These are phyloP conservation scores for Myrmecophaga tridactyla DNA, from an alignment of 2,113 vertebrate species.

Conservation along the genomic window DNA sequence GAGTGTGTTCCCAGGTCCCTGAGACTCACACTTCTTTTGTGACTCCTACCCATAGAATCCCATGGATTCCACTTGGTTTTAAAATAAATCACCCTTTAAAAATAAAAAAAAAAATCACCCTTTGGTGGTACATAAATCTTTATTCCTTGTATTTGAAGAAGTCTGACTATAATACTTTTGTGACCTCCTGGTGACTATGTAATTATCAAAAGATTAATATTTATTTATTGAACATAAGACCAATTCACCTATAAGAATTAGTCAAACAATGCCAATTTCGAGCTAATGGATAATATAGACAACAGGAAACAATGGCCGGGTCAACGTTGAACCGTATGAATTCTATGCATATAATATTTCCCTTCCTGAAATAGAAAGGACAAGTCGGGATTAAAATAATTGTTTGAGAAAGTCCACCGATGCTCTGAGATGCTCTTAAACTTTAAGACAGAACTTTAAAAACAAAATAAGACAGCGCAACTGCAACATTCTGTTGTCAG, in stretches of 20 bases:
- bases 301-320: not conserved
- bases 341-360: not conserved
- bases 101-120: not conserved
- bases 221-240: constrained; percentile 31
- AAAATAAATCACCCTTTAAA: not conserved
- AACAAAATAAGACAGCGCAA: not conserved
- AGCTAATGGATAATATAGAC: not conserved
- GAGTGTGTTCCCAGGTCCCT: not conserved
- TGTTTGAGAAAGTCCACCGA: not conserved
- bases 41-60: not conserved
- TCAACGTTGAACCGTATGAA: not conserved
- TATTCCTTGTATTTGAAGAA: not conserved
- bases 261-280: not conserved
- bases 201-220: not conserved
- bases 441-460: not conserved
- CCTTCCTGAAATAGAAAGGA: constrained; percentile 2
- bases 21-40: not conserved
- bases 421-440: not conserved
- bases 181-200: not conserved
- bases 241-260: not conserved
- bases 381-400: constrained; percentile 33
- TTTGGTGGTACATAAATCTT: not conserved
- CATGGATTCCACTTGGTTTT: not conserved
- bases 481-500: not conserved
- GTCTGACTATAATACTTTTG: not conserved